A percentile compares a stretch with the other conserved stretches of the same genome.
These are phyloP conservation scores for Danio jaintianensis DNA, from an alignment of 2,797 vertebrate genomes.

Conservation along the genomic window DNA sequence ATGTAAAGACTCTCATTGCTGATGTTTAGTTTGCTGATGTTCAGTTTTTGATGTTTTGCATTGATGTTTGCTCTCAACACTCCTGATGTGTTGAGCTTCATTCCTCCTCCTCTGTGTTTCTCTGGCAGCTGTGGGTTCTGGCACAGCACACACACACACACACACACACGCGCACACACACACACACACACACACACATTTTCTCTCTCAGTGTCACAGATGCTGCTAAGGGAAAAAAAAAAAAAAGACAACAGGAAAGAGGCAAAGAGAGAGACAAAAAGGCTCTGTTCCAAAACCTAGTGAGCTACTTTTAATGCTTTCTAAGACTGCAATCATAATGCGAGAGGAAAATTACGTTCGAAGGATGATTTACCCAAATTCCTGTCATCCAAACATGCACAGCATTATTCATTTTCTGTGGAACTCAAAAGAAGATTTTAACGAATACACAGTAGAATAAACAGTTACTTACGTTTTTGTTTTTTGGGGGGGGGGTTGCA, in stretches of 20 bases:
- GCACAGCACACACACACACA: too few relatives aligned
- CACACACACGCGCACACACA: too few relatives aligned
- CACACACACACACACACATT: conserved; percentile 55
- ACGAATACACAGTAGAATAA: not conserved
- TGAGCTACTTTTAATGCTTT: not conserved
- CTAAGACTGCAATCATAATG: not conserved
- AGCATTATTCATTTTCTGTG: not conserved
- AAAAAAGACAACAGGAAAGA: conserved; percentile 17
- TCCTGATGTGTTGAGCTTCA: too few relatives aligned
- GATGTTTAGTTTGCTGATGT: too few relatives aligned
- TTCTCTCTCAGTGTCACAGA: conserved; percentile 71
- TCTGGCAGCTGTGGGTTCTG: too few relatives aligned
- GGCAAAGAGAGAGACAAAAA: not conserved
- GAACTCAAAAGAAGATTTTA: not conserved
- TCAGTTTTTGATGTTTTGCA: too few relatives aligned
- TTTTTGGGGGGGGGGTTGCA: too few relatives aligned
- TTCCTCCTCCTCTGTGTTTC: too few relatives aligned
- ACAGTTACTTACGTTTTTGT: too few relatives aligned
- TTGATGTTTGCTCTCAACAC: too few relatives aligned
- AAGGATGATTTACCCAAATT: not conserved
- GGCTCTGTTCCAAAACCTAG: not conserved
- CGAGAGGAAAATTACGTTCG: not conserved
- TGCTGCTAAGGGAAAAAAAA: conserved; percentile 42
- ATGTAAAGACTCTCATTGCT: not conserved
- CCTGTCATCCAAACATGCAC: not conserved